Evolutionary conservation across 2,113 vertebrate genomes (phyloP).

Genomic region (Ochotona princeps): DNA sequence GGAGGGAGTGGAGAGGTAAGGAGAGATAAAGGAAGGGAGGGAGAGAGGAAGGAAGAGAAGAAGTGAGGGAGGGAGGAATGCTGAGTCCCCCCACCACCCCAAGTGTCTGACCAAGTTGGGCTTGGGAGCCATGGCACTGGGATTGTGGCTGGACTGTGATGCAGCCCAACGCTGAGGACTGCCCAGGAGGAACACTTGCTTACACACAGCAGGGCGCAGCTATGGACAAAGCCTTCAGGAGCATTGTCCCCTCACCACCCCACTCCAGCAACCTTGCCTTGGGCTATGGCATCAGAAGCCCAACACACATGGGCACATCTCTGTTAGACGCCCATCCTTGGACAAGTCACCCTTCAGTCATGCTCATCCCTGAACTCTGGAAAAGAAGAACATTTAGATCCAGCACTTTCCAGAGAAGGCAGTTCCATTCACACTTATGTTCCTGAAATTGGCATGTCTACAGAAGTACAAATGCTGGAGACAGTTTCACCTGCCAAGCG

Average conservation of each 20-base stretch:
- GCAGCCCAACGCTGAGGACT: not conserved
- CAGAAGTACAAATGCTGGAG: not conserved
- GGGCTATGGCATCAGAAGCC: not conserved
- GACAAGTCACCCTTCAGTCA: not conserved
- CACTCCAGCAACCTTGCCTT: not conserved
- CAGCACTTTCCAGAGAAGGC: not conserved
- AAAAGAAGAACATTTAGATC: not conserved
- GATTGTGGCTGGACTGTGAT: not conserved
- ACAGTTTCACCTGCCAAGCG: not conserved
- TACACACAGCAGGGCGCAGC: not conserved
- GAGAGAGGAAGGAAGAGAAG: too few species aligned
- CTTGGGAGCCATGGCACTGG: not conserved
- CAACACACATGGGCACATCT: not conserved
- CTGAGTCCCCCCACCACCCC: not conserved
- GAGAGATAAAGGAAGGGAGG: too few species aligned
- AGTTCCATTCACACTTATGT: not conserved
- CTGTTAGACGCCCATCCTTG: not conserved
- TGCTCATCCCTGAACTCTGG: not conserved
- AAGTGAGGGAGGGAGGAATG: too few species aligned
- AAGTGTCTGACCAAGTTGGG: not conserved
- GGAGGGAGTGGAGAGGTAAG: too few species aligned
- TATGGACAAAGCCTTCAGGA: not conserved
- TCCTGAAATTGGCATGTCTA: not conserved
- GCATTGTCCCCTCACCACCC: not conserved
- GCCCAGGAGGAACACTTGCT: not conserved